These are phyloP conservation scores for Ophioninae sp. DNA, from an alignment of 2,888 invertebrate species.

Conservation along the genomic window DNA sequence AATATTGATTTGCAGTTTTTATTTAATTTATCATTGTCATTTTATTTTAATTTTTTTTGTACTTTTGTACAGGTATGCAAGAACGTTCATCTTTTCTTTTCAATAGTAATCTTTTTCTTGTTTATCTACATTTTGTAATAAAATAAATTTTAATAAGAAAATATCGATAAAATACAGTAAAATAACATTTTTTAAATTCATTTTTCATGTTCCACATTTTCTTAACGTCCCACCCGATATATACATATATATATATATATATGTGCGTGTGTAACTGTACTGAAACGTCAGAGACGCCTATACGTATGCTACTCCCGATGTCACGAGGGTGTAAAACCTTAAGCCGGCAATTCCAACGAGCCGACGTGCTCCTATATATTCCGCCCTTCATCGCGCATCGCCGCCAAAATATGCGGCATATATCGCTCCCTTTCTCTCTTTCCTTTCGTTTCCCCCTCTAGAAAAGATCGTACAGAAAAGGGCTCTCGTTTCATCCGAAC, in stretches of 20 bases:
- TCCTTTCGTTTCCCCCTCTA: conserved; percentile 59
- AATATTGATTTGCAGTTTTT: no score
- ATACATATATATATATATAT: conserved; percentile 8
- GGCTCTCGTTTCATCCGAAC: conserved; percentile 51
- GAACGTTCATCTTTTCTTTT: no score
- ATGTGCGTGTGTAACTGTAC: background rate
- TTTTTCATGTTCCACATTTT: no score
- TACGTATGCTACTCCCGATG: conserved; percentile 31
- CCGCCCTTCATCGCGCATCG: conserved; percentile 15
- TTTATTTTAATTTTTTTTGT: no score
- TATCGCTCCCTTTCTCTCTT: no score
- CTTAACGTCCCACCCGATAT: background rate
- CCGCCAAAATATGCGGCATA: conserved; percentile 73
- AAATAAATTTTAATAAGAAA: no score
- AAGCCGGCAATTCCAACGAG: conserved; percentile 74
- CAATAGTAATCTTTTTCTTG: no score
- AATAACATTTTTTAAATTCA: no score
- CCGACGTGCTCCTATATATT: conserved; percentile 63
- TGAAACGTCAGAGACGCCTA: background rate
- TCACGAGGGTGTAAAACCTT: conserved; percentile 67
- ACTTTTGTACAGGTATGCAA: no score
- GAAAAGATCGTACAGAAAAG: conserved; percentile 53
- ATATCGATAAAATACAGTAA: no score
- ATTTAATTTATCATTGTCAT: no score
- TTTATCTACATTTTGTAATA: no score